Percentiles rank a stretch among this genome's conserved stretches.
Conservation (phyloP, 2,797 vertebrate species). For the Cephalopachus bancanus region DNA sequence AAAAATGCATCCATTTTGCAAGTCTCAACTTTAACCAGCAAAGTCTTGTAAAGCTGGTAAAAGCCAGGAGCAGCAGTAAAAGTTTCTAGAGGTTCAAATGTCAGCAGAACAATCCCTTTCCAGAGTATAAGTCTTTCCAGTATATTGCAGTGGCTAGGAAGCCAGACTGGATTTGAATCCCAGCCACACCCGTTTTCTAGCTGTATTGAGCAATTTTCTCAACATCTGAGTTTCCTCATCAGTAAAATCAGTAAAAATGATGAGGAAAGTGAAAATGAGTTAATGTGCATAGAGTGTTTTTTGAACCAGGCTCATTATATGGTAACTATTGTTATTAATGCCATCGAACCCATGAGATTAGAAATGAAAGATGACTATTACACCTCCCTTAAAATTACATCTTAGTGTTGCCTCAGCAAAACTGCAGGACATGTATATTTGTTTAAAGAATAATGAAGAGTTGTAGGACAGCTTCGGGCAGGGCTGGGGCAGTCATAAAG, state of each 20-base stretch:
- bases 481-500: background rate
- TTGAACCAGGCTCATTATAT: background rate
- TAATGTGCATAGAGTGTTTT: background rate
- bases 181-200: background rate
- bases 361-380: background rate
- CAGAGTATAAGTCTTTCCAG: conserved; percentile 4
- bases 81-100: conserved; percentile 21
- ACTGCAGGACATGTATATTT: background rate
- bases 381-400: background rate
- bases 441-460: background rate
- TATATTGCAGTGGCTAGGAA: background rate
- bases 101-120: background rate
- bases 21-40: background rate
- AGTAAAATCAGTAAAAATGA: background rate
- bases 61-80: conserved; percentile 10
- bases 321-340: background rate
- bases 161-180: background rate
- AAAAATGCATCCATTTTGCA: background rate
- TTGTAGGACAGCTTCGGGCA: background rate
- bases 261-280: conserved; percentile 27
- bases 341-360: background rate
- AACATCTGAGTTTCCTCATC: conserved; percentile 2
- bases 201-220: background rate
- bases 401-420: background rate
- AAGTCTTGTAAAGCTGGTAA: background rate